Base-by-base conservation (phyloP, 2,888 invertebrate species). In the Agrotis clavis region DNA sequence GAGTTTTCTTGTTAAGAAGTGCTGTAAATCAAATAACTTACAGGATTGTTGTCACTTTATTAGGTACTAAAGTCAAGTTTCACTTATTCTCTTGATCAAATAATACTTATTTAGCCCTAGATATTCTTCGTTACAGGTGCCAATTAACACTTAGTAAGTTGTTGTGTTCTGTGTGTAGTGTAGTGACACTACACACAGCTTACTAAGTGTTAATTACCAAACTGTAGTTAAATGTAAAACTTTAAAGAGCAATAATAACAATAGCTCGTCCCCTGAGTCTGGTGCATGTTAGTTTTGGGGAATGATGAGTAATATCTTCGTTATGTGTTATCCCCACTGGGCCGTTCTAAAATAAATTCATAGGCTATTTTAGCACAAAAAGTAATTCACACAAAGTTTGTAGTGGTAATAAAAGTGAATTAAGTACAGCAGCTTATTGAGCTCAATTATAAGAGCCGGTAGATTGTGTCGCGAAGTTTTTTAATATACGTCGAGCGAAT, bases 401-500 rank as follows among this genome's bases (percentile, higher is more conserved):
- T 81, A 76, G 57, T 62, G 21, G 57, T 71, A 60, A 76, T 81
- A 66, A 60, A 81, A 71, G 65, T 63, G 62, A 66, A 71, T 81
- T 63, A 66, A 71, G 50, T 50, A 30, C 62, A n/a, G 47, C 50
- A 30, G 53, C 65, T 76, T 65, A 65, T 77, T 62, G 56, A 76
- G 61, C 71, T 65, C 51, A 78, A 66, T 76, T 76, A 53, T 66
- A 30, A 70, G 53, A 70, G 61, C 61, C 35, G 48, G 62, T 54
- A 68, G 76, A 53, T 81, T 50, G 25, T 51, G 70, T 70, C 35
- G 51, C 47, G 45, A 71, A 71, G 65, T 81, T 79, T 79, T 79
- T 79, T 81, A 81, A 81, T 79, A 76, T 63, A 59, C 61, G 53
- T 78, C 56, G 56, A 76, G 76, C 66, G 81, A 81, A 71, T 57